Evolutionary conservation across 2,888 invertebrate genomes (phyloP).

Genomic region (Melinaea menophilus): DNA sequence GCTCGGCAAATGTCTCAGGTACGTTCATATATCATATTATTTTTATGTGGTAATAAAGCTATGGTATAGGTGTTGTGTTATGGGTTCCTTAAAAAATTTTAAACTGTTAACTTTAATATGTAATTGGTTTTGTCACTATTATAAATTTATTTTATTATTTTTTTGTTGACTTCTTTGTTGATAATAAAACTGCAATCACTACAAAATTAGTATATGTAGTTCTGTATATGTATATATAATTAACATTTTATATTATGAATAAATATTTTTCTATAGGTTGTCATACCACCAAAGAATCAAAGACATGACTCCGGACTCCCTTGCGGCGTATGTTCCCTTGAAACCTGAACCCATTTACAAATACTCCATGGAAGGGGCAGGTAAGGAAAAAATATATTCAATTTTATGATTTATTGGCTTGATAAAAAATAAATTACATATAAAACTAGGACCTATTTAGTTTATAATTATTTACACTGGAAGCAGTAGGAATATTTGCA

Average conservation of each 20-base stretch:
- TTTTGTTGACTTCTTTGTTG: too few species aligned
- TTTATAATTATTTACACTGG: constrained; percentile 66
- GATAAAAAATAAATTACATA: constrained; percentile 33
- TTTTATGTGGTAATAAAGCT: not conserved
- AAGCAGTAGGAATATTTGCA: constrained; percentile 29
- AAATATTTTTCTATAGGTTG: constrained; percentile 74
- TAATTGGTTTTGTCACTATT: too few species aligned
- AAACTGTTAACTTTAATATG: too few species aligned
- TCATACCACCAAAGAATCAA: constrained; percentile 96
- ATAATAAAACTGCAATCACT: too few species aligned
- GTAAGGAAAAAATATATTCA: constrained; percentile 77
- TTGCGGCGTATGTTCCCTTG: constrained; percentile 89
- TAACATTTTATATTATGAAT: constrained; percentile 2
- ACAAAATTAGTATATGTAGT: not conserved
- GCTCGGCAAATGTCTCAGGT: constrained; percentile 93
- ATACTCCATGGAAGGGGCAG: constrained; percentile 92
- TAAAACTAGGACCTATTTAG: constrained; percentile 52
- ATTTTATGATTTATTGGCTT: constrained; percentile 40
- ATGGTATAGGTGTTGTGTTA: too few species aligned
- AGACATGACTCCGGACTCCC: constrained; percentile 94
- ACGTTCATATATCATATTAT: constrained; percentile 28
- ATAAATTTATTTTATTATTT: too few species aligned
- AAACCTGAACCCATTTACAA: constrained; percentile 93
- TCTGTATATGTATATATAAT: not conserved
- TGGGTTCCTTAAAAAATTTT: too few species aligned